Evolutionary conservation across 2,797 vertebrate species (phyloP), one percentile per base, ranked within the genome.

Genomic region (Prunella strophiata): DNA sequence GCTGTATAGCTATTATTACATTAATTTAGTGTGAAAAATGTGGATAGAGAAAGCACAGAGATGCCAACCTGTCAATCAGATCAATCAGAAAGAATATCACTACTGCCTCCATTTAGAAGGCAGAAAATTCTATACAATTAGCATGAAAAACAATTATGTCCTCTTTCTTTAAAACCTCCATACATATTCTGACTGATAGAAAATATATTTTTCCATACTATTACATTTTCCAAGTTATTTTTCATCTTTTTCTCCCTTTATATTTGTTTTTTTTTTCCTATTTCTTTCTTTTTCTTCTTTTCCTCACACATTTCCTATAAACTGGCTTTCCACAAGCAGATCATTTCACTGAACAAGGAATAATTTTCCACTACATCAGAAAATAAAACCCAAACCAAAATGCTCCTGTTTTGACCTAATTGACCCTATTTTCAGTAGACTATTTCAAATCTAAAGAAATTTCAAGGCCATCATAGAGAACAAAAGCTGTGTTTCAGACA

Each of bases 191-290:
- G 75, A 96, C 38, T 42, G 74, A 81, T 52, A 94, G 77, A 96
- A 96, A 96, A 96, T 71, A 88, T 43, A 88, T 86, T 94, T 89
- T 92, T 78, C 38, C 32, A 52, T 57, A 47, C 17, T 62, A 75
- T 48, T 66, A 55, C 22, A 52, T 76, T 89, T 81, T 73, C 68
- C 13, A 74, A 27, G 62, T 54, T 29, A 50, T 86, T 93, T 72
- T 90, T 92, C 1, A 85, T 77, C 32, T 88, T 80, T 86, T 95
- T 76, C 16, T 83, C 54, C 22, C 16, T 21, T 91, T 61, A 58
- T 61, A 77, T 66, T 82, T 82, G 26, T 12, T 47, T 21, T 68
- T 77, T 87, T 91, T n/a, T 5, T 58, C 25, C 8, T 38, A 22
- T 68, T 77, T 55, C 11, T 59, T 52, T 57, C 7, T 5, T 76